Percentiles rank a stretch among this genome's conserved stretches.
phyloP scores from a whole-genome alignment of 2,888 invertebrate genomes.

The Theretra japonica region DNA sequence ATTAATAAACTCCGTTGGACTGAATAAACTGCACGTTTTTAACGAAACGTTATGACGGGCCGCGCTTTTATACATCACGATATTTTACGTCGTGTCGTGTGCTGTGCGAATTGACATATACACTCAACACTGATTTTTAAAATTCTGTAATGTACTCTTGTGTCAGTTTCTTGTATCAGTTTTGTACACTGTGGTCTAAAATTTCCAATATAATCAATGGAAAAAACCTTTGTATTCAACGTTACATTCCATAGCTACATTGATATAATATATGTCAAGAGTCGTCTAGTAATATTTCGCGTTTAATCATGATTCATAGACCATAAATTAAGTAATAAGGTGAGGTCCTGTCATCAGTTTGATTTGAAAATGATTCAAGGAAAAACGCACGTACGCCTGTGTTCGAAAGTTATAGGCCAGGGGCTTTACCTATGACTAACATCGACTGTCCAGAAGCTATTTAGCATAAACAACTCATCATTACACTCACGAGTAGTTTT shows the following conservation, averaged over 20 bases:
- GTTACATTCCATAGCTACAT: too few species aligned
- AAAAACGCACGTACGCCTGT: background rate
- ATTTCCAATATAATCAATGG: too few species aligned
- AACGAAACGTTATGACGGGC: constrained; percentile 56
- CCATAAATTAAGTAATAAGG: background rate
- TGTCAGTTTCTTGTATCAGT: too few species aligned
- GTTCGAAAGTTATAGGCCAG: background rate
- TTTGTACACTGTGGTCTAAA: too few species aligned
- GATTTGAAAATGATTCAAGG: constrained; percentile 5
- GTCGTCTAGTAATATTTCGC: background rate
- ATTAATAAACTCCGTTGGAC: constrained; percentile 71
- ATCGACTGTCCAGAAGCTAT: background rate
- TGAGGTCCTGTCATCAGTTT: background rate
- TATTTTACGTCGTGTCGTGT: constrained; percentile 33
- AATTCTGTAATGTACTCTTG: too few species aligned
- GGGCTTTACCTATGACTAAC: constrained; percentile 20
- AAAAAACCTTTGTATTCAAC: too few species aligned
- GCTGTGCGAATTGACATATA: background rate
- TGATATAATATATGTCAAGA: background rate
- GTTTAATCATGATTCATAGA: too few species aligned
- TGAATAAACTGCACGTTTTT: constrained; percentile 75
- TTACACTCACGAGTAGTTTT: background rate
- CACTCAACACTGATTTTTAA: too few species aligned
- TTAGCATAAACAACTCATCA: background rate
- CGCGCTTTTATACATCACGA: constrained; percentile 46